These are phyloP conservation scores for Murina feae DNA, from an alignment of 2,113 vertebrate species.

Conservation along the genomic window DNA sequence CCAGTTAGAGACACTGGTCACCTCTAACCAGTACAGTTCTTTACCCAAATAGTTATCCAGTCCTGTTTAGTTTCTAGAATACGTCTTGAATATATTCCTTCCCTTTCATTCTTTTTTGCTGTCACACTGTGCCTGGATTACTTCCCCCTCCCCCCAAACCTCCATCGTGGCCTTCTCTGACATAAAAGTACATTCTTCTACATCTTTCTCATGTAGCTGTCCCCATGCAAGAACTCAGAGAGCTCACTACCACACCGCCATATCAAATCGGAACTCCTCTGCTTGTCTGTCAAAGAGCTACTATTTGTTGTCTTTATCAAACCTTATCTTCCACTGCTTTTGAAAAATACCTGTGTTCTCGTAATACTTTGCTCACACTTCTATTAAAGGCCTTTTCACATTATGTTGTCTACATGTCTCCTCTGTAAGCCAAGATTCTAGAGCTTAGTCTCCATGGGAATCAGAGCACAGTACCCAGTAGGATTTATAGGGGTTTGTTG, in stretches of 20 bases:
- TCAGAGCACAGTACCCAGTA: not conserved
- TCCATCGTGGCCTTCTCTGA: not conserved
- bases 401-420: not conserved
- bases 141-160: not conserved
- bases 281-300: not conserved
- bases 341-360: conserved; percentile 18
- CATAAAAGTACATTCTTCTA: not conserved
- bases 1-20: not conserved
- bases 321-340: not conserved
- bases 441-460: not conserved
- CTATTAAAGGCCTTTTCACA: not conserved
- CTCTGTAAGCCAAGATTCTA: not conserved
- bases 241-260: not conserved
- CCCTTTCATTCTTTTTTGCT: not conserved
- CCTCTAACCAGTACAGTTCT: not conserved
- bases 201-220: not conserved
- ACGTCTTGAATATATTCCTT: not conserved
- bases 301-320: not conserved
- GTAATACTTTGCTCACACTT: not conserved
- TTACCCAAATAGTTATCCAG: not conserved
- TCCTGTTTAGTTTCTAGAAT: not conserved
- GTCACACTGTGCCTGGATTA: not conserved
- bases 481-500: not conserved
- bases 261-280: not conserved
- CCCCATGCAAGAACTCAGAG: not conserved